Percentiles rank a stretch among this genome's conserved stretches.
phyloP scores from a whole-genome alignment of 2,888 invertebrate species.

The Icerya purchasi region DNA sequence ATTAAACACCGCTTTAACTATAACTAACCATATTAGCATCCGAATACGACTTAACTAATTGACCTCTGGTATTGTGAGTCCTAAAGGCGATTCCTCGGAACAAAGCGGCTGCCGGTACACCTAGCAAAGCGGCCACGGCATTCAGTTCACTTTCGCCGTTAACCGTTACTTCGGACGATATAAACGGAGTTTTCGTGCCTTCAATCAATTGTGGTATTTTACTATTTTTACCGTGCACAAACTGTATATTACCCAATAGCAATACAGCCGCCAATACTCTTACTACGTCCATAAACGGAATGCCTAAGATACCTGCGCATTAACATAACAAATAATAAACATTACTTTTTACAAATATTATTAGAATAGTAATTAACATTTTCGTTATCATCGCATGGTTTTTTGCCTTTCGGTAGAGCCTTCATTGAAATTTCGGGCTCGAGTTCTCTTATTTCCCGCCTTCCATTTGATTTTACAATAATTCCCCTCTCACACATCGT shows the following conservation, averaged over 20 bases:
- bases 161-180: conserved; percentile 39
- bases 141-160: conserved; percentile 64
- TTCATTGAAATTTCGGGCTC: no score
- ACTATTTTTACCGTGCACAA: conserved; percentile 28
- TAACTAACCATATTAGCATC: conserved; percentile 48
- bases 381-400: no score
- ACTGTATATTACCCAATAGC: conserved; percentile 76
- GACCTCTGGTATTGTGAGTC: conserved; percentile 54
- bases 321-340: no score
- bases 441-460: no score
- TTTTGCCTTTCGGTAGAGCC: no score
- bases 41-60: conserved; percentile 57
- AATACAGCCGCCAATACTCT: conserved; percentile 75
- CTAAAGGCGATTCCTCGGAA: conserved; percentile 64
- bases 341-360: no score
- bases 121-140: conserved; percentile 63
- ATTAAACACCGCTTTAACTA: neutral
- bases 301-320: conserved; percentile 58
- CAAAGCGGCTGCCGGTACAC: conserved; percentile 49
- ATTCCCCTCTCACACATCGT: no score
- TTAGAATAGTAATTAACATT: no score
- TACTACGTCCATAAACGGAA: conserved; percentile 82
- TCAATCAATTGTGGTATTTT: neutral
- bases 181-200: conserved; percentile 3
- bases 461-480: no score